Conservation (phyloP, 1,140 invertebrate genomes). For the Lasaia peninsularis region DNA sequence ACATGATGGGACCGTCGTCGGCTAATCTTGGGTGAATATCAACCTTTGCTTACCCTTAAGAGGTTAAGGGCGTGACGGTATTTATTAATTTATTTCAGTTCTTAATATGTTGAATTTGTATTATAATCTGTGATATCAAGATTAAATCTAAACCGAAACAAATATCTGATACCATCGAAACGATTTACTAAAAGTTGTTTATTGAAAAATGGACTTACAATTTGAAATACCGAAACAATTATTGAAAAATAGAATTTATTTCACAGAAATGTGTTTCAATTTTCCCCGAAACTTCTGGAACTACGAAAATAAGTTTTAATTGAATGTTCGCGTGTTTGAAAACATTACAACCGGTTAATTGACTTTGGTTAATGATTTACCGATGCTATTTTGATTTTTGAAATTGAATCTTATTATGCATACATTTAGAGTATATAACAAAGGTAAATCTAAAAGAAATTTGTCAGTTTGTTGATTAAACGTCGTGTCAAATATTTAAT, state of each 20-base stretch:
- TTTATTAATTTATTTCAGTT: too few species aligned
- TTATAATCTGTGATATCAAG: too few species aligned
- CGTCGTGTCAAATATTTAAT: too few species aligned
- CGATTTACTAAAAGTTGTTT: not conserved
- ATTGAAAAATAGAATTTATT: slow-evolving; percentile 3
- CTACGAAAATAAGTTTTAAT: slow-evolving; percentile 24
- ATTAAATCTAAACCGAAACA: too few species aligned
- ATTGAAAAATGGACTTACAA: not conserved
- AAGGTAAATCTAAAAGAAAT: not conserved
- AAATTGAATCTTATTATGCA: slow-evolving; percentile 11
- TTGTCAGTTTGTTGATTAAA: too few species aligned
- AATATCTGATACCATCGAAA: not conserved
- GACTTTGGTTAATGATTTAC: slow-evolving; percentile 28
- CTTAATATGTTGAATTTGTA: too few species aligned
- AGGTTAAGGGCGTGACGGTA: too few species aligned
- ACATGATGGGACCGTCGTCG: too few species aligned
- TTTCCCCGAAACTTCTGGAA: slow-evolving; percentile 13
- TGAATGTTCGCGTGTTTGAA: slow-evolving; percentile 34
- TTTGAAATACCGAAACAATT: not conserved
- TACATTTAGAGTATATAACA: not conserved
- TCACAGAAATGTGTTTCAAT: slow-evolving; percentile 7
- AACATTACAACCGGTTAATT: slow-evolving; percentile 34
- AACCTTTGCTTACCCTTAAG: too few species aligned
- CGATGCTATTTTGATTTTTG: slow-evolving; percentile 20
- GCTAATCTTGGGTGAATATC: too few species aligned